Evolutionary conservation across 2,797 vertebrate genomes (phyloP), one percentile per base, ranked within the genome.

Genomic region (Echiichthys vipera): DNA sequence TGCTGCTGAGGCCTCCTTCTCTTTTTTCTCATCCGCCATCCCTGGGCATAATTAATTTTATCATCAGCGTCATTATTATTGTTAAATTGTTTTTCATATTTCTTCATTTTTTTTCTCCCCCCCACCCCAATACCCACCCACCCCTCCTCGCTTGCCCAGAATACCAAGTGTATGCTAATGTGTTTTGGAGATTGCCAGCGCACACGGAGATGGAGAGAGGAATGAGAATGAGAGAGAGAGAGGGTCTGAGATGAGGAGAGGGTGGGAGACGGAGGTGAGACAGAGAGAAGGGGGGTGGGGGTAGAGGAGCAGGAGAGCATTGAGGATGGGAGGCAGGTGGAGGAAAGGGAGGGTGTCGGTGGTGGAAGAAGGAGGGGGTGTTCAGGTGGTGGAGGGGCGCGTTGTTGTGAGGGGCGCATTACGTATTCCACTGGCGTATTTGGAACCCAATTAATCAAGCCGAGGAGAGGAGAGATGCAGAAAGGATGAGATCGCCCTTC

Each of bases 401-500:
- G n/a, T n/a, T 65, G 85, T 85, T 57, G 80, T 71, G 85, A 80
- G 83, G 89, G 92, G 83, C 55, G 84, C 95, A 98, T 98, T 98
- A 97, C 92, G 95, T 95, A 99, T 98, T 97, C 97, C 84, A 84
- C 81, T 73, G 82, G 95, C 95, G 91, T 97, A 93, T 94, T 95
- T 92, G 95, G 93, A 96, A 96, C 97, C 97, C 97, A 99, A 98
- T 99, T 98, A 99, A 98, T 98, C 96, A 97, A 97, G 96, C 95
- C 78, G 94, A 92, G 95, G 95, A 95, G 96, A 96, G 96, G 94
- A 96, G 95, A 96, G 96, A 96, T 96, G 97, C 96, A 96, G 96
- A 97, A 96, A 96, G 96, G 96, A 98, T 97, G 97, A 96, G 96
- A 97, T 97, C 95, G 96, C 97, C 97, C 97, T 99, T 98, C 97